A percentile compares a stretch with the other conserved stretches of the same genome.
Evolutionary conservation across 2,113 vertebrate species (phyloP).

Genomic region (Cyrtonyx montezumae): DNA sequence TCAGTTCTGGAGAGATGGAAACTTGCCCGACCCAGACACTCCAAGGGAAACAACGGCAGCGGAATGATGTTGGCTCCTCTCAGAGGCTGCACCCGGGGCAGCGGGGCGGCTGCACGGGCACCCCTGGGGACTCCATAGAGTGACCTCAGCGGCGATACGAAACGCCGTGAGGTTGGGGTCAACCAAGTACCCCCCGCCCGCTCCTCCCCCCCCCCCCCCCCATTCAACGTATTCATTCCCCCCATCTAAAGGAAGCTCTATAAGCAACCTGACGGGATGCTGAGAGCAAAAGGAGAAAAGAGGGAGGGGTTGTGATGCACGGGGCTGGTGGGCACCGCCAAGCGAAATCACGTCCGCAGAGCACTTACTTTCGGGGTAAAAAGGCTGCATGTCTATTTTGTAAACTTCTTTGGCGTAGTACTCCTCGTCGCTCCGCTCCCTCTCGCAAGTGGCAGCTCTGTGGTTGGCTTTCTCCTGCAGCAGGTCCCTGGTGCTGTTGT

Average conservation of each 20-base stretch:
- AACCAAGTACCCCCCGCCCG: background rate
- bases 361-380: slow-evolving; percentile 90
- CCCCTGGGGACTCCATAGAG: background rate
- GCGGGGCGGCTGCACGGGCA: background rate
- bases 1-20: slow-evolving; percentile 52
- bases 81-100: background rate
- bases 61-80: slow-evolving; percentile 30
- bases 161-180: background rate
- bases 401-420: slow-evolving; percentile 99
- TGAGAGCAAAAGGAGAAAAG: background rate
- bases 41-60: slow-evolving; percentile 54
- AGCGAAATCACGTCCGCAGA: background rate
- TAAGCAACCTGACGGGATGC: background rate
- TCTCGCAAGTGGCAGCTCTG: slow-evolving; percentile 90
- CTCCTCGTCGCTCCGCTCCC: slow-evolving; percentile 96
- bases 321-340: background rate
- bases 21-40: slow-evolving; percentile 24
- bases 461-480: slow-evolving; percentile 95
- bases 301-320: background rate
- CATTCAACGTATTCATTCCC: rapidly evolving
- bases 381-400: slow-evolving; percentile 92
- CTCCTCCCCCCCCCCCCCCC: no score
- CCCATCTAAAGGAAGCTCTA: background rate
- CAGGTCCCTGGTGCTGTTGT: slow-evolving; percentile 98
- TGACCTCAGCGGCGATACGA: background rate